Percentiles rank a stretch among this genome's conserved stretches.
These are phyloP conservation scores for Marmota monax DNA, from an alignment of 2,113 vertebrate genomes.

Conservation along the genomic window DNA sequence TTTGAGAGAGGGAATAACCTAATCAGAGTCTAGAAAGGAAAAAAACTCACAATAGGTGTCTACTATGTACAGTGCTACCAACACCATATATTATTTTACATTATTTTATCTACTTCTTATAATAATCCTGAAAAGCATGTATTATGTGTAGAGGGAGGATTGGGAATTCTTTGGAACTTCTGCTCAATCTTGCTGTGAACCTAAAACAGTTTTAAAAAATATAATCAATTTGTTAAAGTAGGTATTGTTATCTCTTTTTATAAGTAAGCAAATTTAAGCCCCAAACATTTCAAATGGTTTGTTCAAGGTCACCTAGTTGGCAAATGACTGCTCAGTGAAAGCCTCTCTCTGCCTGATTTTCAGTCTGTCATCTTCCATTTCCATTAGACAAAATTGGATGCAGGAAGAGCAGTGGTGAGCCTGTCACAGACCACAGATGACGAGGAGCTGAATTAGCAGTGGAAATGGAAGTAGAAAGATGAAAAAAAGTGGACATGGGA, in stretches of 20 bases:
- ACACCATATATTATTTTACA: neutral
- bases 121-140: neutral
- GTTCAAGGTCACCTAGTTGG: neutral
- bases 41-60: neutral
- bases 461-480: neutral
- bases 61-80: neutral
- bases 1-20: conserved; percentile 24
- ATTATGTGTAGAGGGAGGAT: neutral
- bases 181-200: neutral
- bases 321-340: neutral
- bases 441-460: neutral
- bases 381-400: neutral
- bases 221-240: neutral
- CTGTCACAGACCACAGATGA: neutral
- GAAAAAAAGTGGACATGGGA: neutral
- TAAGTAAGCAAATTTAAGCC: neutral
- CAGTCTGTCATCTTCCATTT: conserved; percentile 30
- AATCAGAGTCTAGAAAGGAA: conserved; percentile 31
- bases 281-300: conserved; percentile 41
- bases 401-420: neutral
- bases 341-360: neutral
- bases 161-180: conserved; percentile 14
- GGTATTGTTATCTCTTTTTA: neutral
- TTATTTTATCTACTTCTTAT: conserved; percentile 14
- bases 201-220: conserved; percentile 1